Evolutionary conservation across 2,113 vertebrate genomes (phyloP).

Genomic region (Atherinomorus stipes): DNA sequence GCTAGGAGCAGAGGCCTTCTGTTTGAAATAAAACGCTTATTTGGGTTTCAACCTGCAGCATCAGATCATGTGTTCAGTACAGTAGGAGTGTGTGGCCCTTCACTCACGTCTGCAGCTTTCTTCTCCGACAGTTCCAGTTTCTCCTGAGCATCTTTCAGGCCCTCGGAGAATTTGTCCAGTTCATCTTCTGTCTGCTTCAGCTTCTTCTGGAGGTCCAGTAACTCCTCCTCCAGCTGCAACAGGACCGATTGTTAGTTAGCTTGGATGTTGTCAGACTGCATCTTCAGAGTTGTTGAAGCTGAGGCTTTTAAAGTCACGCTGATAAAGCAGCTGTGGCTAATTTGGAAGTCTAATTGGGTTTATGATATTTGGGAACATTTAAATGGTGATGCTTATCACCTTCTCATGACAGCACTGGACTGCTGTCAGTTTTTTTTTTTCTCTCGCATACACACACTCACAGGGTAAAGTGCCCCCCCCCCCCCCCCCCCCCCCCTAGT

Average conservation of each 20-base stretch:
- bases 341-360: constrained; percentile 44
- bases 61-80: background rate
- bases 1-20: constrained; percentile 7
- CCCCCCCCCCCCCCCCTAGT: constrained; percentile 37
- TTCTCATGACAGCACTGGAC: constrained; percentile 39
- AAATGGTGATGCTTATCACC: constrained; percentile 61
- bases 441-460: constrained; percentile 34
- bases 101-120: constrained; percentile 91
- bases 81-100: background rate
- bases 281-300: background rate
- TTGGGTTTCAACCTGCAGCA: background rate
- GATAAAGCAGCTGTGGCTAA: constrained; percentile 14
- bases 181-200: constrained; percentile 89
- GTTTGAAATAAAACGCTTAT: constrained; percentile 7
- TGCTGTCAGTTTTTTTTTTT: constrained; percentile 17
- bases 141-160: constrained; percentile 91
- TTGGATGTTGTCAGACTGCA: background rate
- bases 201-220: constrained; percentile 91
- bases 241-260: constrained; percentile 27
- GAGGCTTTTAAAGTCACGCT: background rate
- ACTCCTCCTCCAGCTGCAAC: constrained; percentile 90
- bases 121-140: constrained; percentile 93
- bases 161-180: constrained; percentile 89
- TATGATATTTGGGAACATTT: constrained; percentile 42
- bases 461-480: constrained; percentile 49